Base-by-base conservation (phyloP, 2,797 vertebrate species). In the Crocidura indochinensis region DNA sequence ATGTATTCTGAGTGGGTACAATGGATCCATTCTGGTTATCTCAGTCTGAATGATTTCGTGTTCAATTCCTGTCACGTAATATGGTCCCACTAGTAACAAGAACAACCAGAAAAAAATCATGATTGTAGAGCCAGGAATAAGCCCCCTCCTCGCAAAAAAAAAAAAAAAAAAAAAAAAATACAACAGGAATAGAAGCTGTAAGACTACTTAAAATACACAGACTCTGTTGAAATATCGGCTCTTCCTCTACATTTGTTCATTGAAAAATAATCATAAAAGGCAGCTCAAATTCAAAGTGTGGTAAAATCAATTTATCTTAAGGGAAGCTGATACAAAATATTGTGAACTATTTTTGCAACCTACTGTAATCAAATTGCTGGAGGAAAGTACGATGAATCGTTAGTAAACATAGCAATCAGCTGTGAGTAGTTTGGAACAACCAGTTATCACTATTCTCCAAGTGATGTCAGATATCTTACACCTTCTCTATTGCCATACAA, bases 281-380 rank as follows among this genome's bases (percentile, higher is more conserved):
- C 17, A 77, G 6, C 1, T 12, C 29, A 86, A 20, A 53, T 38
- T 29, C 29, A 56, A 71, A 72, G 11, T 7, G 4, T 27, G 8
- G n/a, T 8, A 10, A 68, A 81, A 10, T 80, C 49, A 64, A 12
- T 31, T 44, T 81, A 11, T 69, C 24, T 47, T 84, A 68, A 88
- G 69, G n/a, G 74, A 78, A 85, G 3, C 31, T 90, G 26, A 67
- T 56, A 6, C 51, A 53, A 92, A 89, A 3, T 71, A 74, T 9
- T 85, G 3, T 27, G 9, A 65, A 10, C 27, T 53, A 29, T 14
- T 87, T 90, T 80, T 85, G 7, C 1, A 86, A 53, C 47, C 31
- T 29, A 11, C 5, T 27, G 22, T 17, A 78, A 49, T 53, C 44
- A 74, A 14, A 67, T 80, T n/a, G 20, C 20, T 26, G 65, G 44